Evolutionary conservation across 2,113 vertebrate species (phyloP), one percentile per base, ranked within the genome.

Genomic region (Eptesicus fuscus): DNA sequence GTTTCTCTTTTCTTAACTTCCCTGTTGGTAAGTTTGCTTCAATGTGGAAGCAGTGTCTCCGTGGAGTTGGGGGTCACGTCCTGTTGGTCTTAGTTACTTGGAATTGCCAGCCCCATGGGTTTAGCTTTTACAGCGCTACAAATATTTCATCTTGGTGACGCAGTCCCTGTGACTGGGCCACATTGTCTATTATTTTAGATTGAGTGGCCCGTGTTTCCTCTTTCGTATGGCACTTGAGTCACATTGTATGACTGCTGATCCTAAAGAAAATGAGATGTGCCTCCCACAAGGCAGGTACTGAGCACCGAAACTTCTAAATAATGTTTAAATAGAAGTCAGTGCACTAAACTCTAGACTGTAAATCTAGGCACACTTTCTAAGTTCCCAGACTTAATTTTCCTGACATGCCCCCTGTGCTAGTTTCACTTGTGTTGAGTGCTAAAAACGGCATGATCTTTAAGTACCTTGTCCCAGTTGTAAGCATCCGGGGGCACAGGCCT

Each of bases 1-100:
- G 61, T 93, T 94, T 96, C 44, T 93, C 83, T 92, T 90, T 93
- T 89, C n/a, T 89, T 71, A 94, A 95, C 49, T 92, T 96, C 53
- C 63, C 74, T 95, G 94, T 96, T 96, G 94, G 95, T 97, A 96
- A 95, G 88, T 92, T 84, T 56, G 80, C 91, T 96, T 96, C 92
- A 59, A 11, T 92, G 88, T 0, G n/a, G 95, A 92, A 83, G 35
- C 83, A 96, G 8, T 67, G 70, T 95, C 88, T 87, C 69, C 6
- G 1, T n/a, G 7, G 71, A 97, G 84, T 53, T 95, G 77, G 67
- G 67, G 94, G 95, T 95, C 94, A 96, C 44, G 97, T 97, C 95
- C 96, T 95, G 47, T 95, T 96, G 95, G 95, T 96, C 78, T 96
- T 89, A 51, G 77, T 96, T 96, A 91, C 93, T 94, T 77, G 71